Evolutionary conservation across 2,113 vertebrate genomes (phyloP), one percentile per base, ranked within the genome.

Genomic region (Chamaea fasciata): DNA sequence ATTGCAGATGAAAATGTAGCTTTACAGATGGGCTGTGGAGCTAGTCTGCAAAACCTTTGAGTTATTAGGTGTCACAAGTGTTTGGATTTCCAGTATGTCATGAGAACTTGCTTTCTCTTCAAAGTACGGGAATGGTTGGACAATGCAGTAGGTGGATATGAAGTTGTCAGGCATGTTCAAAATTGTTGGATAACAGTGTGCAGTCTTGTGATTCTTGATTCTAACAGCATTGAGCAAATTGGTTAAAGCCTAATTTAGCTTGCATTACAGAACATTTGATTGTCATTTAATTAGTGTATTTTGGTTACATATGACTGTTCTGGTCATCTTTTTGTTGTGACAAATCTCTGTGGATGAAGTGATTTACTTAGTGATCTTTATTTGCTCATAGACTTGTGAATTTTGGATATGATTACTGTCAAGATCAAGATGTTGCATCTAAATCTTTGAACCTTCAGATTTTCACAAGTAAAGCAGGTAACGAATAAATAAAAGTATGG

Each of bases 381-480:
- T 92, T 91, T 96, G 75, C 69, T 42, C 84, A 44, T 92, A 99
- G 99, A 88, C 98, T 99, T 93, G 97, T 98, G 62, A 98, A 99
- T 96, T 98, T 99, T 89, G 99, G 99, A 56, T 98, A 97, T 87
- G 98, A 98, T 94, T 97, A 97, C 96, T 97, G 89, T 96, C 95
- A 98, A 92, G 95, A 94, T 15, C 92, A 96, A 87, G 97, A 95
- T 67, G 84, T 93, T 33, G 91, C 97, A 87, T 78, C 96, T 50
- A 94, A 97, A 65, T 96, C 94, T 41, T 76, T 97, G 50, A 98
- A 98, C 83, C 96, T 99, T 91, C 96, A 98, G 49, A 97, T 99
- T 85, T 98, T 99, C 96, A 99, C 99, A 95, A 98, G 97, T 97
- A 97, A 80, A 96, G 97, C 98, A 98, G 99, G 99, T 98, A 98